phyloP scores from a whole-genome alignment of 2,113 vertebrate genomes.

The Thalassarche chlororhynchos region DNA sequence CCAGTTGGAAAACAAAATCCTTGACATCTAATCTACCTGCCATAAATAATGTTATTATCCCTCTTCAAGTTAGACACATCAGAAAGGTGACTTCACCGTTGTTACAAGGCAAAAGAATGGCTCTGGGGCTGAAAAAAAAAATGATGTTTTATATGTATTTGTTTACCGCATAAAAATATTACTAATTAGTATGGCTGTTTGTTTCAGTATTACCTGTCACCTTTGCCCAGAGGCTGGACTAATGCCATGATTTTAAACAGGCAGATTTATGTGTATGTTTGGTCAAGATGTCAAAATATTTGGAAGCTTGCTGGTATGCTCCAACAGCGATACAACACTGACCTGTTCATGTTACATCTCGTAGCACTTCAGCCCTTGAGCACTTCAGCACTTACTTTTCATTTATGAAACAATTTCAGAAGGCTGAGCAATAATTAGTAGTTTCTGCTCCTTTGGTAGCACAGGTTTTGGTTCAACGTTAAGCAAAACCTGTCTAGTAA shows the following conservation, averaged over 20 bases:
- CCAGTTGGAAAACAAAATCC: not conserved
- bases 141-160: not conserved
- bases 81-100: not conserved
- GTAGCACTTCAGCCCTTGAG: not conserved
- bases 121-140: not conserved
- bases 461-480: not conserved
- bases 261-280: not conserved
- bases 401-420: not conserved
- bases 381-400: not conserved
- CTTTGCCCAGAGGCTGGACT: not conserved
- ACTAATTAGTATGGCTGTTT: not conserved
- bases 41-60: not conserved
- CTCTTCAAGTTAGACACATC: not conserved
- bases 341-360: not conserved
- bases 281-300: not conserved
- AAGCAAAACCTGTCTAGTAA: not conserved
- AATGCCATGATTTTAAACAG: not conserved
- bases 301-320: not conserved
- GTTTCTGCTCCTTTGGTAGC: not conserved
- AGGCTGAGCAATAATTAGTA: not conserved
- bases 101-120: not conserved
- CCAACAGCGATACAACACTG: rapidly evolving
- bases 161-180: not conserved
- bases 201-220: not conserved
- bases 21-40: not conserved